Percentiles rank a stretch among this genome's conserved stretches.
phyloP scores from a whole-genome alignment of 2,888 invertebrate genomes.

The Parnassius smintheus region DNA sequence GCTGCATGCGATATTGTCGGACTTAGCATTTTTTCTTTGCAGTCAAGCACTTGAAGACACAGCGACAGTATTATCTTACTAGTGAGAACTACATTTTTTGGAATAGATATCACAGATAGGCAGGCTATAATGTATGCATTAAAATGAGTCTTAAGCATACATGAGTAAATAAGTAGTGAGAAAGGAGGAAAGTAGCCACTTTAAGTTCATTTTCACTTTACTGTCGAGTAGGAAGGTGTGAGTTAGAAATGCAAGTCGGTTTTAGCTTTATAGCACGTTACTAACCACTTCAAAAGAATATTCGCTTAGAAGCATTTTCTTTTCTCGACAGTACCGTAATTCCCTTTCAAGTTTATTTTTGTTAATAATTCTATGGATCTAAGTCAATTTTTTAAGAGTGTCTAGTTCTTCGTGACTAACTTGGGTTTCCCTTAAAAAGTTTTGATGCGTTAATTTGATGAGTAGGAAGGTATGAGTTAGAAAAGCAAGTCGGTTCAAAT shows the following conservation, averaged over 20 bases:
- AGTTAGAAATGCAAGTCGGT: conserved; percentile 23
- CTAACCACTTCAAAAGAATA: conserved; percentile 24
- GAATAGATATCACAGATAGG: too few relatives aligned
- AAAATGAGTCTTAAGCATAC: neutral
- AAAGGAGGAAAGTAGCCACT: conserved; percentile 16
- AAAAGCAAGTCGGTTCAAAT: conserved; percentile 21
- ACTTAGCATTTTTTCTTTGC: too few relatives aligned
- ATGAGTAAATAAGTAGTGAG: conserved; percentile 6
- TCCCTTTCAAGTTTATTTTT: conserved; percentile 7
- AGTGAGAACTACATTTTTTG: too few relatives aligned
- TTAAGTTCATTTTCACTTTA: conserved; percentile 15
- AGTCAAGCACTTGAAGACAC: too few relatives aligned
- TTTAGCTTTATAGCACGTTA: conserved; percentile 23
- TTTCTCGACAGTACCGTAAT: conserved; percentile 8
- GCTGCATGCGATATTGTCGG: too few relatives aligned
- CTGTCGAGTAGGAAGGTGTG: conserved; percentile 12
- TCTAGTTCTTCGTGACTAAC: too few relatives aligned
- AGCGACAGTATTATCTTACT: too few relatives aligned
- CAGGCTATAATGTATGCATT: neutral
- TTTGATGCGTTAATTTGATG: too few relatives aligned
- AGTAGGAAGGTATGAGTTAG: conserved; percentile 8
- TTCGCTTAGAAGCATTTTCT: conserved; percentile 15
- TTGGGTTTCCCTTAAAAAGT: too few relatives aligned
- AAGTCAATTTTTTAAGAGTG: too few relatives aligned
- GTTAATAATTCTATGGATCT: neutral